These are phyloP conservation scores for Drosophila antonietae DNA, from an alignment of 2,888 invertebrate genomes.

Conservation along the genomic window DNA sequence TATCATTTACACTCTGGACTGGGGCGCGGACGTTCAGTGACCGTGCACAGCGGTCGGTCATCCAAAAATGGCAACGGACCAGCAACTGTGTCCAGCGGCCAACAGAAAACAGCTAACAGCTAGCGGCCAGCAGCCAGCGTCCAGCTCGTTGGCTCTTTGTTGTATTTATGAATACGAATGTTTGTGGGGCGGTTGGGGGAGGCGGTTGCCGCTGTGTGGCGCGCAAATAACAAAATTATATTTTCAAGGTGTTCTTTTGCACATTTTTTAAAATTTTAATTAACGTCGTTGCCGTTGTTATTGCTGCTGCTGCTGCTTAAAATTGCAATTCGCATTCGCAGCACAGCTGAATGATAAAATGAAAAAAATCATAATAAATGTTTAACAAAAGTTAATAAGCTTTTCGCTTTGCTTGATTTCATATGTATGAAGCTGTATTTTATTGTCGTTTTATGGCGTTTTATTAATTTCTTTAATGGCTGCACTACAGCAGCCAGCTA, in stretches of 20 bases:
- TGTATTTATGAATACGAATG: slow-evolving; percentile 62
- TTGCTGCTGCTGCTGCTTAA: slow-evolving; percentile 47
- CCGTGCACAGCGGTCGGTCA: slow-evolving; percentile 77
- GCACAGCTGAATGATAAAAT: slow-evolving; percentile 43
- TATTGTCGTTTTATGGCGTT: slow-evolving; percentile 73
- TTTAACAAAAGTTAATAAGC: slow-evolving; percentile 70
- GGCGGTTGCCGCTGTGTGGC: slow-evolving; percentile 60
- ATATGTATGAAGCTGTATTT: slow-evolving; percentile 60
- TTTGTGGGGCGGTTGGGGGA: slow-evolving; percentile 17
- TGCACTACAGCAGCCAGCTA: slow-evolving; percentile 27
- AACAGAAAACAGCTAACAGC: slow-evolving; percentile 4
- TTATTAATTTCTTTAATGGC: slow-evolving; percentile 71
- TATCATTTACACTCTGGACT: slow-evolving; percentile 80
- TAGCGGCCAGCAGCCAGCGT: slow-evolving; percentile 40
- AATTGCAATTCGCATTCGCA: slow-evolving; percentile 70
- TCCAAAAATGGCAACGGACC: slow-evolving; percentile 72
- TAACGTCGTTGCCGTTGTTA: slow-evolving; percentile 55
- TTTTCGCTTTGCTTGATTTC: slow-evolving; percentile 65
- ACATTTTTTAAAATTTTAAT: slow-evolving; percentile 74
- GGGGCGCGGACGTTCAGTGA: slow-evolving; percentile 53
- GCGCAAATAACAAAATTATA: slow-evolving; percentile 78
- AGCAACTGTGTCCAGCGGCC: slow-evolving; percentile 20
- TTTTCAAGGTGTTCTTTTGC: slow-evolving; percentile 77
- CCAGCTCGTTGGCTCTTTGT: slow-evolving; percentile 37
- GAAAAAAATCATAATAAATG: slow-evolving; percentile 62